Evolutionary conservation across 2,888 invertebrate genomes (phyloP).

Genomic region (Oithona nana): DNA sequence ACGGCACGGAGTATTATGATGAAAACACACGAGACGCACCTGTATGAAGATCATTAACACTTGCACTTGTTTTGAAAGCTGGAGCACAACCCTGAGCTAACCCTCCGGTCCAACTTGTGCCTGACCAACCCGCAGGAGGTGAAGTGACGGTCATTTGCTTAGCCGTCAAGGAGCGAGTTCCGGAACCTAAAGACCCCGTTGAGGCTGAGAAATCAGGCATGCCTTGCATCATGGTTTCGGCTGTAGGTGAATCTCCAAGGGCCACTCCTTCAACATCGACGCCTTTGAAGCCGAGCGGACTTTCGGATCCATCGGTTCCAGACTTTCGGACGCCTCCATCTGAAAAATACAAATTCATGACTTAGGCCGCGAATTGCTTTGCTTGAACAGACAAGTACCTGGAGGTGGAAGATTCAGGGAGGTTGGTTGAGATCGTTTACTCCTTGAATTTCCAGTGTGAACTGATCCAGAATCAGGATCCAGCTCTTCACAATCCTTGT

Average conservation of each 20-base stretch:
- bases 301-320: background rate
- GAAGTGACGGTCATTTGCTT: background rate
- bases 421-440: background rate
- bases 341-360: background rate
- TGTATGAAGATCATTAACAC: constrained; percentile 2
- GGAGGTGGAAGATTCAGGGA: background rate
- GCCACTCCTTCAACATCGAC: background rate
- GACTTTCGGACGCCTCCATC: background rate
- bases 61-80: constrained; percentile 1
- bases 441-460: background rate
- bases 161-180: background rate
- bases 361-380: background rate
- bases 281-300: background rate
- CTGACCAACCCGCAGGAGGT: background rate
- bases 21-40: constrained; percentile 5
- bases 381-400: background rate
- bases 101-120: constrained; percentile 16
- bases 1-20: no score
- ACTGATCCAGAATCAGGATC: background rate
- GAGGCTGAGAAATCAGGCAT: background rate
- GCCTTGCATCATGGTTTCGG: background rate
- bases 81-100: constrained; percentile 10
- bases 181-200: background rate
- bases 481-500: constrained; percentile 8
- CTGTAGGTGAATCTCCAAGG: background rate